Base-by-base conservation (phyloP, 2,888 invertebrate species). In the Tupiocoris notatus region DNA sequence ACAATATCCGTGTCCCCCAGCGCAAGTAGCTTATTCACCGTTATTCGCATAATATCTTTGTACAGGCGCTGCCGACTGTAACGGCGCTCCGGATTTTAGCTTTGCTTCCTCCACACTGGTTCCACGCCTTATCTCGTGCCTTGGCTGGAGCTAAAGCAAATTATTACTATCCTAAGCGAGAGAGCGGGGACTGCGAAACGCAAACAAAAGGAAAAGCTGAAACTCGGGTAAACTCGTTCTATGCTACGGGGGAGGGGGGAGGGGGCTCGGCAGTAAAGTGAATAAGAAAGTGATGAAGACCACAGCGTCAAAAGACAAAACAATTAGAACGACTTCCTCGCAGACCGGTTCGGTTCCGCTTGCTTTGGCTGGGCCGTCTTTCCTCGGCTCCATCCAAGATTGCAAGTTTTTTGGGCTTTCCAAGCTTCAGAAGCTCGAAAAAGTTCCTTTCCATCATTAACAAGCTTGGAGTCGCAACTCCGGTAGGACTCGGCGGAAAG, bases 221-320 rank as follows among this genome's bases (percentile, higher is more conserved):
- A 64, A 22, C 17, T n/a, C 25, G 39, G 65, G 9, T 17, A 56
- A 57, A 57, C 57, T 67, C 57, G 22, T 39, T 24, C 22, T 24
- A 70, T 24, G 1, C 39, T 39, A 12, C 12, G n/a, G n/a, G 39
- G 39, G 12, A 39, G 6, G 39, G 12, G 39, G 12, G 39, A 12
- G 12, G 3, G n/a, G 59, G 3, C 6, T 9, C 18, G 2, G 23
- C 9, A n/a, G 16, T 21, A 67, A 67, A 57, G 54, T 9, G 59
- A 24, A 59, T 70, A 59, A 67, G 57, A 67, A 70, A 70, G 23
- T 70, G 70, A 70, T 59, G 70, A 70, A 70, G 70, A 70, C 25
- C 63, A 20, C 54, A 20, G 59, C 17, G 56, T 1, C 17, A 18
- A 18, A 73, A 73, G 73, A 73, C 73, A 57, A 73, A 73, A 73